Base-by-base conservation (phyloP, 1,140 invertebrate species). In the Brachionus koreanus region DNA sequence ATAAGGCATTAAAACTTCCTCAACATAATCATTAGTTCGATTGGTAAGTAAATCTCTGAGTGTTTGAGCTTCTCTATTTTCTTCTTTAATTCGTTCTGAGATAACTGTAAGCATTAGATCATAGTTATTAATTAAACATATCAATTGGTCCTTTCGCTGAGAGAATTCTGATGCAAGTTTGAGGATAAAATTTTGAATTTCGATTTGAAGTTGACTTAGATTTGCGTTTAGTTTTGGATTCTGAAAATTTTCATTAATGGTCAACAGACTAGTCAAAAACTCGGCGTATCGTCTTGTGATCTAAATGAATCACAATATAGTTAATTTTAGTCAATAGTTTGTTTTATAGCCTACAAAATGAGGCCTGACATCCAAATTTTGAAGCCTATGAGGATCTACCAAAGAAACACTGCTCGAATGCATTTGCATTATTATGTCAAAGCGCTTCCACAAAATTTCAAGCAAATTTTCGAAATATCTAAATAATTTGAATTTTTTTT, bases 101-200 rank as follows among this genome's bases (percentile, higher is more conserved):
- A 97, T 90, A 82, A 99, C 95, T 77, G 92, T 93, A 10, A 98
- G 89, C 83, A 99, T 94, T 87, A 98, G 91, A 89, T 99, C 97
- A 87, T 99, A 99, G 88, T 99, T 99, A 88, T 99, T 99, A 82
- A 99, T 99, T 13, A 98, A 90, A 88, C 98, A 98, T 83, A 99
- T 94, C 0, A 98, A 90, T 88, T 98, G 96, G 84, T 98, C 95
- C 87, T 95, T 96, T 85, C 96, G 91, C 76, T 93, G 92, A 10
- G 92, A 91, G 87, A 98, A 98, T 85, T 95, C 94, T 4, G 94
- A 94, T 4, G 96, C 96, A 94, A 98, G 95, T 86, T 94, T 91
- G 19, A 98, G 89, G 46, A 98, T 91, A 85, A 97, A 96, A 86
- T 94, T 94, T 86, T 97, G 94, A 3, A 98, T 94, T 89, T 97